These are phyloP conservation scores for Lithobates sylvaticus DNA, from an alignment of 2,797 vertebrate species.

Conservation along the genomic window DNA sequence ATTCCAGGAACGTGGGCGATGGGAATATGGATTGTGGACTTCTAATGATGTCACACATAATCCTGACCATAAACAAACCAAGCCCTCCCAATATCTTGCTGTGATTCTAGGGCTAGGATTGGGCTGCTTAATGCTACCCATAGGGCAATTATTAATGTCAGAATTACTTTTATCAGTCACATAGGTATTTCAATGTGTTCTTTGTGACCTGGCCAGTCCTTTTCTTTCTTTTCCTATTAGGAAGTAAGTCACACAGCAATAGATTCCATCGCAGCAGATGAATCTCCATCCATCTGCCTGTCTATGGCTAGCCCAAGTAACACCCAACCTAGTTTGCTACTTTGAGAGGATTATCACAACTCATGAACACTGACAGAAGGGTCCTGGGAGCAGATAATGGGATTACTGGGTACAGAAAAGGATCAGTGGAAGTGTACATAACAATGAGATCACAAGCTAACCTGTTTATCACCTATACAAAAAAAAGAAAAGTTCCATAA, in stretches of 20 bases:
- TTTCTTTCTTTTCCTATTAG: background rate
- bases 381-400: background rate
- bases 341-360: slow-evolving; percentile 1
- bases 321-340: background rate
- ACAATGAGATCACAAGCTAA: background rate
- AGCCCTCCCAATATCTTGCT: background rate
- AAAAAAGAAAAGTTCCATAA: background rate
- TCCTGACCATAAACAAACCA: background rate
- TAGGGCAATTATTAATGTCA: background rate
- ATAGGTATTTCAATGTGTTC: background rate
- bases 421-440: background rate
- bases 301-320: background rate
- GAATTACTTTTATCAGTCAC: background rate
- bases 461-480: background rate
- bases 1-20: too few relatives aligned
- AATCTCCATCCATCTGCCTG: background rate
- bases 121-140: background rate
- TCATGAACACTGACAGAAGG: background rate
- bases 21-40: too few relatives aligned
- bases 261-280: background rate
- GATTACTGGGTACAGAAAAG: background rate
- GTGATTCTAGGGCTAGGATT: background rate
- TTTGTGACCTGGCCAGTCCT: background rate
- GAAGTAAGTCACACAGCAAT: background rate
- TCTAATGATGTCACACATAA: background rate